A percentile compares a stretch with the other conserved stretches of the same genome.
phyloP scores from a whole-genome alignment of 2,888 invertebrate species.

The Epinotia demarniana region DNA sequence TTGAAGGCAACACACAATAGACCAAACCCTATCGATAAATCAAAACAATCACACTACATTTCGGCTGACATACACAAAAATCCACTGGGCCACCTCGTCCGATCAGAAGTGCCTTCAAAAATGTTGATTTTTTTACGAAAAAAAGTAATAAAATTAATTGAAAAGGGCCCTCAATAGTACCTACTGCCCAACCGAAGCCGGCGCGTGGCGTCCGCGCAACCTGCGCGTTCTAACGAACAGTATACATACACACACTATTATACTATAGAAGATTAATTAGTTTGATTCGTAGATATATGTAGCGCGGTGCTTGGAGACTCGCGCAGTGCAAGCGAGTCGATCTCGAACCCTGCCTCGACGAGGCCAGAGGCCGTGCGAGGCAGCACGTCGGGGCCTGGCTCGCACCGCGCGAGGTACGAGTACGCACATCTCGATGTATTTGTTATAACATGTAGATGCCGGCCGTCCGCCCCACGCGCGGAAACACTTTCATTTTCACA shows the following conservation, averaged over 20 bases:
- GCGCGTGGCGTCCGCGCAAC: constrained; percentile 70
- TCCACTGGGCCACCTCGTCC: constrained; percentile 96
- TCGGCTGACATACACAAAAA: constrained; percentile 83
- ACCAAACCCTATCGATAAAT: constrained; percentile 62
- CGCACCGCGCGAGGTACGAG: constrained; percentile 54
- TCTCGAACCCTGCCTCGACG: constrained; percentile 19
- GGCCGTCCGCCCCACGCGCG: constrained; percentile 74
- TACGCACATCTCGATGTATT: constrained; percentile 79
- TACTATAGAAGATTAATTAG: constrained; percentile 84
- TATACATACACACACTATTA: constrained; percentile 82
- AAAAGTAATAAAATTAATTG: constrained; percentile 87
- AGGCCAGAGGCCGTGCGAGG: constrained; percentile 12
- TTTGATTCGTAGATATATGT: constrained; percentile 84
- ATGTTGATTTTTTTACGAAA: constrained; percentile 95
- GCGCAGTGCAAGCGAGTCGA: constrained; percentile 25
- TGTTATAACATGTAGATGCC: constrained; percentile 82
- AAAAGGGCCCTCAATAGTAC: constrained; percentile 96
- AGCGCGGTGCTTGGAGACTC: constrained; percentile 65
- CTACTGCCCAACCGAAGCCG: constrained; percentile 88
- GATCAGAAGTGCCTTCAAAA: constrained; percentile 97
- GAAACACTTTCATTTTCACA: constrained; percentile 72
- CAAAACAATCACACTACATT: constrained; percentile 56
- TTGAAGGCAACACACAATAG: constrained; percentile 88
- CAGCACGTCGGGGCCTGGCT: constrained; percentile 10
- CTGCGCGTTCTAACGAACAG: constrained; percentile 69